Conservation (phyloP, 2,797 vertebrate species). For the Brotula barbata region DNA sequence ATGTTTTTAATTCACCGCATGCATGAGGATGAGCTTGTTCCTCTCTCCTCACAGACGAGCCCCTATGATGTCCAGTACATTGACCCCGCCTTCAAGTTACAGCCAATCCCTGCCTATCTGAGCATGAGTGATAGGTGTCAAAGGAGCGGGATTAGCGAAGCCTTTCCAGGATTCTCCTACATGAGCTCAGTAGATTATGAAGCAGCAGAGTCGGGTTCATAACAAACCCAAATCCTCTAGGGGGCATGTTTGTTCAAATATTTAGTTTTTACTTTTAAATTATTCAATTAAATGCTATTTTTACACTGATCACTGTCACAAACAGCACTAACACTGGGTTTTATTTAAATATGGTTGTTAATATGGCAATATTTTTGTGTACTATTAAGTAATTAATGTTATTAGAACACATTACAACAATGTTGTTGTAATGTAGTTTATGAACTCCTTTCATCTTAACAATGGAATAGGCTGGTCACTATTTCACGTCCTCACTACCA, state of each 20-base stretch:
- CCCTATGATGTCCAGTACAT: slow-evolving; percentile 79
- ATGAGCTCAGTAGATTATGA: slow-evolving; percentile 49
- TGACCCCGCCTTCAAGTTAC: slow-evolving; percentile 77
- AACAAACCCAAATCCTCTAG: slow-evolving; percentile 28
- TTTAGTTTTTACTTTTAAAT: slow-evolving; percentile 59
- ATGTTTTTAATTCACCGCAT: background rate
- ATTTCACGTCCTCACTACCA: slow-evolving; percentile 24
- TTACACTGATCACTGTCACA: background rate
- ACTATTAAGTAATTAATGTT: slow-evolving; percentile 13
- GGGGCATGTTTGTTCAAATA: slow-evolving; percentile 40
- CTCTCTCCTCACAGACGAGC: slow-evolving; percentile 60
- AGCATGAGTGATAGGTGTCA: slow-evolving; percentile 55
- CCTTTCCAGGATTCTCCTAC: slow-evolving; percentile 80
- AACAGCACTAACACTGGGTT: no score
- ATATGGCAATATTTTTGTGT: no score
- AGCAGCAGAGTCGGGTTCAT: slow-evolving; percentile 39
- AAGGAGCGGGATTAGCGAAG: slow-evolving; percentile 30
- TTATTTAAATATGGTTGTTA: no score
- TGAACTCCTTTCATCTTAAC: background rate
- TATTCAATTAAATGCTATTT: slow-evolving; percentile 36
- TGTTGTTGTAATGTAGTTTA: background rate
- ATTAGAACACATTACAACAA: background rate
- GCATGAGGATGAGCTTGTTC: background rate
- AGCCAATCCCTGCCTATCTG: slow-evolving; percentile 73
- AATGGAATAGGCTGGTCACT: slow-evolving; percentile 44